These are phyloP conservation scores for Cotesia chilonis DNA, from an alignment of 1,140 invertebrate species.

Conservation along the genomic window DNA sequence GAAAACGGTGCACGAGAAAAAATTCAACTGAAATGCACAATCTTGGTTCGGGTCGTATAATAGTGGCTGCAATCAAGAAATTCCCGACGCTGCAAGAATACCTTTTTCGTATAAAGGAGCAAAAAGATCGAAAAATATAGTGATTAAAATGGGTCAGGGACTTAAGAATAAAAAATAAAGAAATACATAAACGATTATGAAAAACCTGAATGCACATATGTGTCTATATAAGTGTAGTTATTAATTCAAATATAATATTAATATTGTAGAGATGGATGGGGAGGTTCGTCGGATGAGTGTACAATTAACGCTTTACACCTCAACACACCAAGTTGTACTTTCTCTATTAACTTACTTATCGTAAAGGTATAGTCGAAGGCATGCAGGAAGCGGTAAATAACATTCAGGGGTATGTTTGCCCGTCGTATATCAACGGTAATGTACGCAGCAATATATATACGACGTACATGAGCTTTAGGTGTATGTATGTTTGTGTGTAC, in stretches of 20 bases:
- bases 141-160: background rate
- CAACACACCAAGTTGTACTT: slow-evolving; percentile 27
- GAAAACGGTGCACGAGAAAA: background rate
- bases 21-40: slow-evolving; percentile 13
- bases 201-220: background rate
- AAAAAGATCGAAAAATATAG: background rate
- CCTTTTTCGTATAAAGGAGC: slow-evolving; percentile 8
- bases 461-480: slow-evolving; percentile 5
- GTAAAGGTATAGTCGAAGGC: slow-evolving; percentile 35
- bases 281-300: slow-evolving; percentile 23
- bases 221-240: background rate
- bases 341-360: slow-evolving; percentile 58
- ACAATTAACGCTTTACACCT: slow-evolving; percentile 38
- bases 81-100: slow-evolving; percentile 18
- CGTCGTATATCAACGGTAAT: slow-evolving; percentile 44
- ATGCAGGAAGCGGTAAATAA: slow-evolving; percentile 48
- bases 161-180: background rate
- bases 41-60: slow-evolving; percentile 4
- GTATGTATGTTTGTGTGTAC: slow-evolving; percentile 28
- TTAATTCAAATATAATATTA: no score
- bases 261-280: slow-evolving; percentile 24
- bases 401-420: slow-evolving; percentile 48
- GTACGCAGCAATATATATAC: slow-evolving; percentile 32
- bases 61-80: slow-evolving; percentile 16
- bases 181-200: background rate